Evolutionary conservation across 1,140 invertebrate species (phyloP).

Genomic region (Linepithema humile): DNA sequence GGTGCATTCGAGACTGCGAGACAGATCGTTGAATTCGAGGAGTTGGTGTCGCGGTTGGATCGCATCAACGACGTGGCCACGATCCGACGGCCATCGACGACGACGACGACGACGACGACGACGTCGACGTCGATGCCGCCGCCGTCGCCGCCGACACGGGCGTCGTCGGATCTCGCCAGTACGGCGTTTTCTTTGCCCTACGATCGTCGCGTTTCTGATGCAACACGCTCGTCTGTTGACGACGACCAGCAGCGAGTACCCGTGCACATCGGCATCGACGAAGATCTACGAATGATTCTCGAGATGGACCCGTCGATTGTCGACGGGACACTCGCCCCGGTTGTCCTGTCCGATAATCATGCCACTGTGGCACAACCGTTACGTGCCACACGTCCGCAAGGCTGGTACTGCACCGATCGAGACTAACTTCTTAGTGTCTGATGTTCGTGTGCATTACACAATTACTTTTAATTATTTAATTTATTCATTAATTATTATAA

Average conservation of each 20-base stretch:
- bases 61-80: constrained; percentile 79
- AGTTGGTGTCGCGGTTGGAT: constrained; percentile 79
- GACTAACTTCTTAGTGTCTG: constrained; percentile 44
- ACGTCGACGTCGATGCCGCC: constrained; percentile 19
- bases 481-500: constrained; percentile 11
- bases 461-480: constrained; percentile 10
- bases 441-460: constrained; percentile 43
- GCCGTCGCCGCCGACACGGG: constrained; percentile 21
- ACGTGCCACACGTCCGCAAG: constrained; percentile 77
- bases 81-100: not conserved
- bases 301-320: constrained; percentile 87
- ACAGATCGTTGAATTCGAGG: constrained; percentile 82
- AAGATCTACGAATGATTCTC: constrained; percentile 87
- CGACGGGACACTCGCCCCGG: constrained; percentile 78
- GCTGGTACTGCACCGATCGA: constrained; percentile 76
- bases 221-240: not conserved
- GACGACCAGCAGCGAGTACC: constrained; percentile 76
- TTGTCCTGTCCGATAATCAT: constrained; percentile 70
- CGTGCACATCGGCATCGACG: constrained; percentile 86
- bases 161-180: not conserved
- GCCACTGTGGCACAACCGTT: constrained; percentile 70
- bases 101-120: not conserved
- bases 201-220: not conserved
- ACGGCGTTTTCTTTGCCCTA: constrained; percentile 25
- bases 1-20: constrained; percentile 73